Evolutionary conservation across 1,140 invertebrate genomes (phyloP), one percentile per base, ranked within the genome.

Genomic region (Saccostrea cuccullata): DNA sequence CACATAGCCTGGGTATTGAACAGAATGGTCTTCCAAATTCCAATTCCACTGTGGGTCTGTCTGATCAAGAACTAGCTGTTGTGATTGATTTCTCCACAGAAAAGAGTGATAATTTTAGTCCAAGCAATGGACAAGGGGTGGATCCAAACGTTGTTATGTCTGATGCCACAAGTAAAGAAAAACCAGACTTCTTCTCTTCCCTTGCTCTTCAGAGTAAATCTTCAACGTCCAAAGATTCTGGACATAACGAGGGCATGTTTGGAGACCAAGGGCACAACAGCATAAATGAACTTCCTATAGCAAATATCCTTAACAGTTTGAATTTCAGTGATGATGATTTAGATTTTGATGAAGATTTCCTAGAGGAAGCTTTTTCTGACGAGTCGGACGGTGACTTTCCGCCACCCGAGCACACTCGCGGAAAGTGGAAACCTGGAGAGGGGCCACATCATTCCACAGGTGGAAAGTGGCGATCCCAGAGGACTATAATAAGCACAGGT

Each of bases 161-260:
- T 82, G 60, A 84, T 13, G 58, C 58, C 23, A 26, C 55, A 30
- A 58, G 64, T 56, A 47, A 55, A 55, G 90, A 91, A 30, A 89
- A 88, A 55, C 97, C 97, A 0, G 96, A 97, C 20, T 98, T 98
- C 92, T 98, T 98, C 92, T 97, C 97, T 36, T 97, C 97, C 0
- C 94, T 98, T 40, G 97, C 98, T 93, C 94, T 98, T 20, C 97
- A 97, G 93, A 98, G 97, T 90, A 97, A 96, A 90, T 95, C 84
- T 26, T 95, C 85, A 20, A 86, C 87, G 26, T 23, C 56, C 20
- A 84, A 88, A 77, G 77, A 85, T 9, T 58, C 60, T 87, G 47
- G 23, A 55, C 83, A 70, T 5, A 60, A 85, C 8, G 77, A 85
- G 13, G 47, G 77, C 13, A 56, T 89, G 15, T 85, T 87, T 86